Base-by-base conservation (phyloP, 2,888 invertebrate species). In the Amaurobius ferox region DNA sequence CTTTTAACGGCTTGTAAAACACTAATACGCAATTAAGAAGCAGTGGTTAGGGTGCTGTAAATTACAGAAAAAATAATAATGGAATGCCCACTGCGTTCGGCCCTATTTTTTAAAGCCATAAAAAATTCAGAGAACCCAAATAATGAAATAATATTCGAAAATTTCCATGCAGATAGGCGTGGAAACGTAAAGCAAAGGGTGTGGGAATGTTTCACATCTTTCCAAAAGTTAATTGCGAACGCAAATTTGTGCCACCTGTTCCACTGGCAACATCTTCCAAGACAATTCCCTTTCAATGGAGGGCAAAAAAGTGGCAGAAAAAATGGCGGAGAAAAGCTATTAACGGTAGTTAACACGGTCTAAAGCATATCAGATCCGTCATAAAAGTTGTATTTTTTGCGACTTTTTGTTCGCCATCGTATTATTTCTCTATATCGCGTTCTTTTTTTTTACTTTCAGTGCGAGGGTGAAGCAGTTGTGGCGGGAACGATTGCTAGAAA, bases 321-420 rank as follows among this genome's bases (percentile, higher is more conserved):
- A 30, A 29, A 30, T 64, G 7, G 67, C 40, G 68, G 74, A 81
- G 70, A 76, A 76, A 76, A 76, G 70, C 76, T 64, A 70, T 76
- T 83, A 83, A 83, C 68, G 81, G 70, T 71, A 70, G 76, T 83
- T 83, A 85, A 85, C 72, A 77, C 13, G 66, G 35, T 48, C 66
- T 64, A 85, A 85, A 85, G 67, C 77, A 85, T 72, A 85, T 85
- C 77, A 67, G 83, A 55, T 13, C 55, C 55, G 83, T 77, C 71
- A 85, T 85, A 85, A 85, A 85, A 77, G 77, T 30, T 77, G 19
- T 71, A n/a, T 72, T 77, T 77, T 77, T 77, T 40, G 30, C 35
- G 30, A 26, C 71, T 29, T 67, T 83, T 70, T 28, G 19, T 64
- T 30, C 16, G n/a, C 7, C 64, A 29, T 40, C 19, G 55, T 73